Evolutionary conservation across 2,888 invertebrate species (phyloP).

Genomic region (Euphydryas editha): DNA sequence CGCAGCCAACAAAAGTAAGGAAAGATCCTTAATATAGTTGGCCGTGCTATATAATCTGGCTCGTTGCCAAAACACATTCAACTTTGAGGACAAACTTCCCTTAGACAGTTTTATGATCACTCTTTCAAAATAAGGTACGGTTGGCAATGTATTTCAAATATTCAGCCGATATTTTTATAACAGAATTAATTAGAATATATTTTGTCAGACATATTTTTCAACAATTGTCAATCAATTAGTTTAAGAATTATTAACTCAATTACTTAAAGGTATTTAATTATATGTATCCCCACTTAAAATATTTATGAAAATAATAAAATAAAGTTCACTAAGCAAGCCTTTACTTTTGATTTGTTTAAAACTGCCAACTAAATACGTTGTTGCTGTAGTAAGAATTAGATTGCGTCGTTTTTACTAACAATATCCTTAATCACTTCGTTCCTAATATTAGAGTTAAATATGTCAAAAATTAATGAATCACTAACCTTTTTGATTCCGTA

Average conservation of each 20-base stretch:
- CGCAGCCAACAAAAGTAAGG: constrained; percentile 43
- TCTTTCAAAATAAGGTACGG: constrained; percentile 30
- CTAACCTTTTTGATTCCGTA: neutral
- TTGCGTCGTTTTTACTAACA: neutral
- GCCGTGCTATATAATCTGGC: constrained; percentile 55
- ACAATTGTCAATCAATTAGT: neutral
- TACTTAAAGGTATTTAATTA: too few relatives aligned
- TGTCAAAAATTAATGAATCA: neutral
- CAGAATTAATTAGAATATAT: neutral
- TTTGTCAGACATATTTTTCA: neutral
- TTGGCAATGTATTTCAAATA: constrained; percentile 9
- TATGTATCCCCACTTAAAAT: neutral
- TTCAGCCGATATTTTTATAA: constrained; percentile 3
- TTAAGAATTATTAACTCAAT: too few relatives aligned
- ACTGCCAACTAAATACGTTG: neutral
- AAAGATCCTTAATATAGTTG: constrained; percentile 56
- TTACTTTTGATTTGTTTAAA: neutral
- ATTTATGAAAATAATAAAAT: neutral
- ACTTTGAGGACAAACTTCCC: constrained; percentile 38
- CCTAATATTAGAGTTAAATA: neutral
- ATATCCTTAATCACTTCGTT: neutral
- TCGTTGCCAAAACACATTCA: constrained; percentile 49
- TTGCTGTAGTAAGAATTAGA: neutral
- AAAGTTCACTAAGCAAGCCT: neutral
- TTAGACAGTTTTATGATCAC: constrained; percentile 39